Conservation (phyloP, 2,113 vertebrate genomes). For the Oreotrochilus melanogaster region DNA sequence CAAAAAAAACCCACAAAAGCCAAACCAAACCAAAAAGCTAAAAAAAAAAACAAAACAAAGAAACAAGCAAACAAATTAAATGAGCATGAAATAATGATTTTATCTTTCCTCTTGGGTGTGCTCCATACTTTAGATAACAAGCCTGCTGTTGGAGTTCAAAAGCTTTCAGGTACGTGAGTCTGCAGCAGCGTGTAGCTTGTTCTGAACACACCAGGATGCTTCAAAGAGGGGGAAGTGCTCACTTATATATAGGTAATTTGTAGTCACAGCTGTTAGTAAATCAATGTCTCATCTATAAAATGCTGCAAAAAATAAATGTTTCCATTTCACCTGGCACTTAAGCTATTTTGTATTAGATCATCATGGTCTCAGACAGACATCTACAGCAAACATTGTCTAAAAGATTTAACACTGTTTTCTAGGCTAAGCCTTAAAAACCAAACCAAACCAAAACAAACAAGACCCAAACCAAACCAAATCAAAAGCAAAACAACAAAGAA, state of each 20-base stretch:
- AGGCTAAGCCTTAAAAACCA: neutral
- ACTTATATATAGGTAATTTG: neutral
- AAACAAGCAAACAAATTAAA: neutral
- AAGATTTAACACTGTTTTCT: neutral
- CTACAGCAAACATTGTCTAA: neutral
- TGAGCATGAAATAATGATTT: neutral
- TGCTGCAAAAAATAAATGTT: slow-evolving; percentile 24
- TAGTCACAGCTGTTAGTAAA: slow-evolving; percentile 44
- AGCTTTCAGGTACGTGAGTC: neutral
- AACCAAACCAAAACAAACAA: neutral
- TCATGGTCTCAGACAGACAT: neutral
- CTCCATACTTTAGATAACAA: neutral
- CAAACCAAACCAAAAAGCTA: no score
- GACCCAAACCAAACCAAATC: no score
- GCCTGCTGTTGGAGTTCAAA: neutral
- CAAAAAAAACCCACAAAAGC: no score
- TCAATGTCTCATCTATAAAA: slow-evolving; percentile 22
- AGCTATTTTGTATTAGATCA: neutral
- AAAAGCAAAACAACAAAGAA: no score
- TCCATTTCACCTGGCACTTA: slow-evolving; percentile 44
- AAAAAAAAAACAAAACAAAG: no score
- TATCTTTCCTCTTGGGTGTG: neutral
- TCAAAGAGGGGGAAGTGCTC: neutral
- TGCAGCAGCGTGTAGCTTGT: neutral
- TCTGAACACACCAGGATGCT: neutral